Evolutionary conservation across 2,797 vertebrate species (phyloP), one percentile per base, ranked within the genome.

Genomic region (Pangasius sanitwongsei): DNA sequence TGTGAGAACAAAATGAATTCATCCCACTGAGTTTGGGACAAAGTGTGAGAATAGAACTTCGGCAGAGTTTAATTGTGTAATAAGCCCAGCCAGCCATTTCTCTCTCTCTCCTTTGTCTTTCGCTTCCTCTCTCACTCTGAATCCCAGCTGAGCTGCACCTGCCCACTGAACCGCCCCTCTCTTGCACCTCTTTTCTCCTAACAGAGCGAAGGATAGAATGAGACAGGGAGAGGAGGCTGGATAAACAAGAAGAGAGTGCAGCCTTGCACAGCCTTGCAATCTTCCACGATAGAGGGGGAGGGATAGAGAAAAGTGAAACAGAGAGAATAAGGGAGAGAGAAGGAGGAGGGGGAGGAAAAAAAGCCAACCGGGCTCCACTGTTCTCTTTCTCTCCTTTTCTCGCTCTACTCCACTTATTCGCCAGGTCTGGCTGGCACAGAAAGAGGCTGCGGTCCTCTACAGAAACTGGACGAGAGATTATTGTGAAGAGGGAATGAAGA

Each of bases 141-240:
- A 87, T 89, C 89, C 87, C 87, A 90, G 87, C 87, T 90, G 89
- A 88, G 78, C 91, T 90, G 81, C 70, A 87, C 88, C 88, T 89
- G 88, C 87, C 75, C 75, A 57, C 86, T 83, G 65, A 89, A 87
- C 87, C 90, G 86, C 89, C 87, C 83, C 85, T 87, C 86, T 91
- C 87, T 89, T 67, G 89, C 88, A 87, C 61, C 81, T 78, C 88
- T 70, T 55, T 89, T 70, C 53, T 37, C 63, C 83, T 70, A 86
- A 41, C 75, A 72, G 75, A 89, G 74, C 69, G 83, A 67, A 88
- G 85, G 85, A 89, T 88, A 89, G 87, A 89, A 77, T 65, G 75
- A 92, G 90, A 86, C 82, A 82, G 86, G 12, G 65, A 89, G 89
- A 83, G 63, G 82, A 89, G 70, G 50, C 70, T 84, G 86, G 81